Conservation (phyloP, 2,888 invertebrate genomes). For the Acleris literana region DNA sequence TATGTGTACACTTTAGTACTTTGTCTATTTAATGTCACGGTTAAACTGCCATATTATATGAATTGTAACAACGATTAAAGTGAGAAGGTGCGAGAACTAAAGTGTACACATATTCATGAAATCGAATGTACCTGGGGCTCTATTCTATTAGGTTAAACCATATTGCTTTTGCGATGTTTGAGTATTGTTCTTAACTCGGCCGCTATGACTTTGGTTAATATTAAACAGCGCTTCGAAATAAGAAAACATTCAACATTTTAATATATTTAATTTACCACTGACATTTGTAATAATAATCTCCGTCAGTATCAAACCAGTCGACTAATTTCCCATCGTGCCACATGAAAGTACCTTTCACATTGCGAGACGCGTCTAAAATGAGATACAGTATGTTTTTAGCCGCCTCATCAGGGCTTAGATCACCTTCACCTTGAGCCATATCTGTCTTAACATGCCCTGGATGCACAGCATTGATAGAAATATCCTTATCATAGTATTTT, state of each 20-base stretch:
- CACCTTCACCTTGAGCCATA: slow-evolving; percentile 80
- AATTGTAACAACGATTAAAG: too few species aligned
- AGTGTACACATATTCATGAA: too few species aligned
- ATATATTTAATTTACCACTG: neutral
- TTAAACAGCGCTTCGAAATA: too few species aligned
- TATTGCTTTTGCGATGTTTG: too few species aligned
- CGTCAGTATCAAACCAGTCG: slow-evolving; percentile 83
- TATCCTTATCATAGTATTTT: slow-evolving; percentile 60
- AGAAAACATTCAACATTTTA: neutral
- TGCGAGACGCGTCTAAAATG: slow-evolving; percentile 84
- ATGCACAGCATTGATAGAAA: slow-evolving; percentile 72
- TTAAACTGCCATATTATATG: too few species aligned
- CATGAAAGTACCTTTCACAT: slow-evolving; percentile 86
- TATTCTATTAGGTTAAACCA: too few species aligned
- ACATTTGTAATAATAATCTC: slow-evolving; percentile 60
- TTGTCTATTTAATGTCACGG: too few species aligned
- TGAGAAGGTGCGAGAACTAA: too few species aligned
- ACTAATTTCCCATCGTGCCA: slow-evolving; percentile 84
- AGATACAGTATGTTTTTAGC: slow-evolving; percentile 83
- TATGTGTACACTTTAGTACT: too few species aligned
- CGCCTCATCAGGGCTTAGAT: slow-evolving; percentile 83
- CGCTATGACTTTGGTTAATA: too few species aligned
- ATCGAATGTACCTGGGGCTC: too few species aligned
- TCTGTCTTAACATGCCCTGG: slow-evolving; percentile 71
- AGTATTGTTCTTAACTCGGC: too few species aligned